Base-by-base conservation (phyloP, 2,797 vertebrate species). In the Bovichtus diacanthus region DNA sequence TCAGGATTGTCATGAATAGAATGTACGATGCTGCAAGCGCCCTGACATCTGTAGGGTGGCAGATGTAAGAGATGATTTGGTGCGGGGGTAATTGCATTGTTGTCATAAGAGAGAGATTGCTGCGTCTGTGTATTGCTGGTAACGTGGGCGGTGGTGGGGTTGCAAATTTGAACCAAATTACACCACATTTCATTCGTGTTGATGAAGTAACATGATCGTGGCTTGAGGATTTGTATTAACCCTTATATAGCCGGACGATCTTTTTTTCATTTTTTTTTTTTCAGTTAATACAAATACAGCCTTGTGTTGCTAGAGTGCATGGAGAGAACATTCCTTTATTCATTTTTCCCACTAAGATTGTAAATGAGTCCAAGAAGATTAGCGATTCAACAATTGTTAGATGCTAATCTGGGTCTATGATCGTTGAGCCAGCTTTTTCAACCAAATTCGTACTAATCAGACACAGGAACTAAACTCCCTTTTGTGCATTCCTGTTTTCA, bases 61-160 rank as follows among this genome's bases (percentile, higher is more conserved):
- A 77, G 61, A 83, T 78, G 76, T 67, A 80, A 63, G 70, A 80
- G 55, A 82, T 81, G 80, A 86, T 83, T 78, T 72, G 73, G 76
- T 62, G 51, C 3, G 9, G 21, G 49, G 50, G 78, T 86, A 80
- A 90, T 76, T 81, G 71, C 74, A 67, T 55, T 53, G 63, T 83
- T 87, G 76, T 81, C 74, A 72, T 55, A 31, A 44, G 58, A 70
- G 68, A 80, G 69, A 80, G 50, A 78, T 67, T 39, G 67, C 69
- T 44, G 27, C 19, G 44, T 72, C 36, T 76, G n/a, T 61, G 64
- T 59, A 44, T 27, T 39, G 56, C 47, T n/a, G 0, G 31, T 53
- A 53, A 46, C 39, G 15, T n/a, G 16, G 41, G 46, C 0, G 34
- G 10, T 12, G 47, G 46, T 6, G 25, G 4, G 72, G 43, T 54